A percentile compares a stretch with the other conserved stretches of the same genome.
These are phyloP conservation scores for Spea hammondii DNA, from an alignment of 2,797 vertebrate species.

Conservation along the genomic window DNA sequence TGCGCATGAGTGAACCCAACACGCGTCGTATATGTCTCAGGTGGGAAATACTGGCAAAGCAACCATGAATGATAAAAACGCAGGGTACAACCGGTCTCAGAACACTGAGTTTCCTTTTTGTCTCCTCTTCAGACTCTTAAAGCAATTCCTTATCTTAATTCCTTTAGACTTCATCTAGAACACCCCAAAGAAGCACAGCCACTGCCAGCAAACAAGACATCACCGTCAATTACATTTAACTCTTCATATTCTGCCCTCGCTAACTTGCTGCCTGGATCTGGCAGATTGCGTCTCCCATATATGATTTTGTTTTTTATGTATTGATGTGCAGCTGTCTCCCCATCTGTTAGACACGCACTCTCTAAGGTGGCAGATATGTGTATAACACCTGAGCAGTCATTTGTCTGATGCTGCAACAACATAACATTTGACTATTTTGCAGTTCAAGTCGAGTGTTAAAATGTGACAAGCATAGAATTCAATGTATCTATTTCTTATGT, in stretches of 20 bases:
- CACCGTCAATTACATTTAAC: conserved; percentile 56
- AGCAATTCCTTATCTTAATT: conserved; percentile 67
- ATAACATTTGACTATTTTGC: conserved; percentile 51
- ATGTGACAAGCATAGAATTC: conserved; percentile 64
- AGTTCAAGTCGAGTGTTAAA: neutral
- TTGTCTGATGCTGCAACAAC: conserved; percentile 49
- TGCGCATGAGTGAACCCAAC: conserved; percentile 88
- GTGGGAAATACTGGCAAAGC: conserved; percentile 81
- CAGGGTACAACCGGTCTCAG: conserved; percentile 62
- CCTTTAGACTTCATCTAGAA: conserved; percentile 5
- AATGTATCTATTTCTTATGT: conserved; percentile 58
- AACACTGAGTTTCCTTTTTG: conserved; percentile 62
- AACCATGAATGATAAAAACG: conserved; percentile 79
- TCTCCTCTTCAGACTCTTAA: conserved; percentile 74
- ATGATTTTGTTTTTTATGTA: conserved; percentile 65
- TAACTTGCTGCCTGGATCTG: conserved; percentile 42
- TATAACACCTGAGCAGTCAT: conserved; percentile 62
- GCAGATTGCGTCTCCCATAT: conserved; percentile 54
- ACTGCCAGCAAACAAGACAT: conserved; percentile 5
- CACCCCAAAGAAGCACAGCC: neutral
- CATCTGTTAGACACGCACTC: conserved; percentile 66
- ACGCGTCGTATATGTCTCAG: conserved; percentile 88
- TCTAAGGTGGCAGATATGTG: conserved; percentile 54
- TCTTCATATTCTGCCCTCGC: conserved; percentile 48
- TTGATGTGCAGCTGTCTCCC: conserved; percentile 70